A percentile compares a stretch with the other conserved stretches of the same genome.
Evolutionary conservation across 2,797 vertebrate genomes (phyloP).

Genomic region (Crocidura indochinensis): DNA sequence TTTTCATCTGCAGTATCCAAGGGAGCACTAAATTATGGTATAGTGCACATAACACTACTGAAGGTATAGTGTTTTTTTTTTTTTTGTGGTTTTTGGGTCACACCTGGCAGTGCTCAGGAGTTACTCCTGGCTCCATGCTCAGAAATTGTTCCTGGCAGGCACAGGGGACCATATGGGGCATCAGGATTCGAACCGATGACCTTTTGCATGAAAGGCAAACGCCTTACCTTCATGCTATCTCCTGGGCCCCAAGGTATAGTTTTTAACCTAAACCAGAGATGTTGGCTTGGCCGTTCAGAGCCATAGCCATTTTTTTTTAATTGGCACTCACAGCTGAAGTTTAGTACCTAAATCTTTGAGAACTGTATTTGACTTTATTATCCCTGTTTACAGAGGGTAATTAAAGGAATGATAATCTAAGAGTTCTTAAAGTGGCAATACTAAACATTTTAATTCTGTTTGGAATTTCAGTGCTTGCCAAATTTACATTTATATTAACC

Average conservation of each 20-base stretch:
- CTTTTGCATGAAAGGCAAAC: no score
- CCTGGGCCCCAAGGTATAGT: no score
- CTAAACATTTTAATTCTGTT: conserved; percentile 64
- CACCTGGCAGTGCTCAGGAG: no score
- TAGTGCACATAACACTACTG: conserved; percentile 21
- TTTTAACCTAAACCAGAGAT: background rate
- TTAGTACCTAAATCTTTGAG: conserved; percentile 34
- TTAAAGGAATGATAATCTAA: conserved; percentile 47
- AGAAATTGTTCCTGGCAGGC: no score
- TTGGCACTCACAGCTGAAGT: background rate
- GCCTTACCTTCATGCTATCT: no score
- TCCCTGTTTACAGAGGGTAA: conserved; percentile 77
- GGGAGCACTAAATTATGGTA: conserved; percentile 11
- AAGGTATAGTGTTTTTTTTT: no score
- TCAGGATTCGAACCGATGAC: no score
- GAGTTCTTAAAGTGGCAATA: conserved; percentile 51
- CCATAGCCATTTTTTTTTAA: background rate
- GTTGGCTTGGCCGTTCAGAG: background rate
- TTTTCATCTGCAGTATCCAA: conserved; percentile 64
- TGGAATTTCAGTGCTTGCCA: conserved; percentile 70
- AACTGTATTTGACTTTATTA: conserved; percentile 61
- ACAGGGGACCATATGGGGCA: no score
- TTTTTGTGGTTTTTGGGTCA: no score
- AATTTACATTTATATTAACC: conserved; percentile 75
- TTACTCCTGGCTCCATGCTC: no score